Evolutionary conservation across 2,888 invertebrate species (phyloP), one percentile per base, ranked within the genome.

Genomic region (Pollenia amentaria): DNA sequence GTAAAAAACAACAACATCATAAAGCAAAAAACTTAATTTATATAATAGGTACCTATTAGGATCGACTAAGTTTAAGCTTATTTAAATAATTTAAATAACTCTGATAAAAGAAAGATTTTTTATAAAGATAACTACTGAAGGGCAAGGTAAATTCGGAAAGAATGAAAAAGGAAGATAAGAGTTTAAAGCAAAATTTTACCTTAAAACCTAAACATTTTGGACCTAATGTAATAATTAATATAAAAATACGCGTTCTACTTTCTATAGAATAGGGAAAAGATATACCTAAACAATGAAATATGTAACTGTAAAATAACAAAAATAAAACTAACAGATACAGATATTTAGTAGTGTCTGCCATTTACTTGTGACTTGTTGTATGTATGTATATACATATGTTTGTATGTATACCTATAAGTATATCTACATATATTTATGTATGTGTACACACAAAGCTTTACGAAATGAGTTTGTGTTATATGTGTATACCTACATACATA

Each of bases 1-100:
- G 44, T 57, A 48, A 11, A 67, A 80, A 48, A 14, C n/a, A 57
- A 57, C 21, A 53, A 69, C 9, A 60, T 18, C 48, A 69, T 64
- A 18, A 48, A 51, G 14, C 38, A 51, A 21, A 40, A 51, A 40
- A 16, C 2, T 3, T 53, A 64, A 42, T 9, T 55, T 40, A 75
- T 29, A 29, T 29, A 29, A 11, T 55, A 53, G 18, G 57, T 76
- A 40, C 9, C 38, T 16, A 67, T 12, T 51, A 64, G 64, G 64
- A 64, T 9, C 29, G 29, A 29, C 6, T 29, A 29, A 29, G 6
- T 29, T 29, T 0, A 29, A 29, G 4, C 6, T 29, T 29, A 29
- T 29, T 29, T 29, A 6, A 6, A 29, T 29, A 29, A 29, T 29
- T 29, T 29, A 6, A n/a, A n/a, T 29, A 29, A 6, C 29, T 29